Base-by-base conservation (phyloP, 2,888 invertebrate species). In the Drosophila acutilabella region DNA sequence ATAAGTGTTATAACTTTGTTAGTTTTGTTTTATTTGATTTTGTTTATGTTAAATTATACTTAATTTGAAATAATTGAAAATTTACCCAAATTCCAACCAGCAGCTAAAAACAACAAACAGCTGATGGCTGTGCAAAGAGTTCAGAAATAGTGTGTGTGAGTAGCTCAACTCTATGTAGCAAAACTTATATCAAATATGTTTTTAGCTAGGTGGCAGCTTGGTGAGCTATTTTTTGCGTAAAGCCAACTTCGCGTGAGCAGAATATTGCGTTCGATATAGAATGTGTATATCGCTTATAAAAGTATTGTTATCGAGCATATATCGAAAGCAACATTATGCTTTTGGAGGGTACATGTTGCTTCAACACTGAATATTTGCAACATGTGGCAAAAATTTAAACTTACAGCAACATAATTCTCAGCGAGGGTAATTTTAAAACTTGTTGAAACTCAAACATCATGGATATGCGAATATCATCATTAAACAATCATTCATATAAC, bases 31-130 rank as follows among this genome's bases (percentile, higher is more conserved):
- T 8, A 14, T 13, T 41, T n/a, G 0, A 0, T 23, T 45, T n/a
- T 7, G 1, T 5, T 7, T 3, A 20, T 30, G 11, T 26, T 6
- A 0, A 33, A 18, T 11, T 51, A 33, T 14, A 26, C 5, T 8
- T 20, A 8, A 23, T 20, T 10, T 20, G 18, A n/a, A 5, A 40
- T 13, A 47, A 20, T 4, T 10, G n/a, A 38, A 50, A 26, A 38
- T 50, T 80, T 80, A 76, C 80, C 80, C 64, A 11, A 54, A 67
- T 66, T 61, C 53, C 40, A 64, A 67, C 47, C 54, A 77, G 52
- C 74, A 73, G 72, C 78, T 72, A 64, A 70, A 77, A 70, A 78
- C 78, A 71, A 62, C 65, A 69, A 78, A 77, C 81, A 78, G 78
- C 81, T 78, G 78, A 54, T 6, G 33, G 51, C 53, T 65, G 48